phyloP scores from a whole-genome alignment of 2,888 invertebrate genomes.

The Harpalus rufipes region DNA sequence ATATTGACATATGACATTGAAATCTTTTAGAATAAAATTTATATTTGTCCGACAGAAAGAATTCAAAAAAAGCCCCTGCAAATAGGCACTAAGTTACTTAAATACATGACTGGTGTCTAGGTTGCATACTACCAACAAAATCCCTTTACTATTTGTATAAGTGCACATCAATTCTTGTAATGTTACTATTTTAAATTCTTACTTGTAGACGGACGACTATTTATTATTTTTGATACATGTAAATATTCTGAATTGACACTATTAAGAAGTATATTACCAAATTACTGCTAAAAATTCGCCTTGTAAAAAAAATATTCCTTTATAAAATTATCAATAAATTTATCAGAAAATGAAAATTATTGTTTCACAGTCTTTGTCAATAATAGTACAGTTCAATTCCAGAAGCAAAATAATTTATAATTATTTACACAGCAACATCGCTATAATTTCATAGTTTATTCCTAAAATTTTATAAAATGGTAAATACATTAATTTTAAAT shows the following conservation, averaged over 20 bases:
- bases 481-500: constrained; percentile 23
- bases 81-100: constrained; percentile 18
- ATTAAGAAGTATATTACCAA: constrained; percentile 23
- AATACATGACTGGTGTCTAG: constrained; percentile 1
- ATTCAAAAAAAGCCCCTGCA: constrained; percentile 17
- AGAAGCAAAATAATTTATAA: constrained; percentile 56
- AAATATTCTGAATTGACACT: constrained; percentile 37
- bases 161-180: constrained; percentile 30
- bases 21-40: constrained; percentile 23
- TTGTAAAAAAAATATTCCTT: constrained; percentile 46
- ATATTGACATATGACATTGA: constrained; percentile 49
- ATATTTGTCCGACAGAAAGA: constrained; percentile 14
- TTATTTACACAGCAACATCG: constrained; percentile 39
- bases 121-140: constrained; percentile 9
- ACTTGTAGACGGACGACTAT: constrained; percentile 36
- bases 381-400: constrained; percentile 60
- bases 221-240: constrained; percentile 40
- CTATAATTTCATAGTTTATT: constrained; percentile 9
- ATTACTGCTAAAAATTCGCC: constrained; percentile 32
- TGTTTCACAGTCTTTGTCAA: constrained; percentile 55
- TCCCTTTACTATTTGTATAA: background rate
- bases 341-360: constrained; percentile 42
- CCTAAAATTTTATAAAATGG: constrained; percentile 22
- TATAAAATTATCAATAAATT: constrained; percentile 46
- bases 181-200: constrained; percentile 16